A percentile compares a stretch with the other conserved stretches of the same genome.
Conservation (phyloP, 2,113 vertebrate species). For the Chionomys nivalis region DNA sequence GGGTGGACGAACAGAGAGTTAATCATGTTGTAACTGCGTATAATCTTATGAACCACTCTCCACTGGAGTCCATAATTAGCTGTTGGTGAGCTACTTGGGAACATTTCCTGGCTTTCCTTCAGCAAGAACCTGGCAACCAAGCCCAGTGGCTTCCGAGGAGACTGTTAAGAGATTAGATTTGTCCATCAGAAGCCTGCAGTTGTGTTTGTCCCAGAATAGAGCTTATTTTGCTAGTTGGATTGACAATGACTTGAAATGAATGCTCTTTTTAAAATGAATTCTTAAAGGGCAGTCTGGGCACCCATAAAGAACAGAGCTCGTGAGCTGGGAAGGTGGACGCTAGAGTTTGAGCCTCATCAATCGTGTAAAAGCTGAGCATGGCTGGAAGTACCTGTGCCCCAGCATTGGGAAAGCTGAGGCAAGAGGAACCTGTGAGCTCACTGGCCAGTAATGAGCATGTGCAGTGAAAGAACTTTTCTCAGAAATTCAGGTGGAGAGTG, state of each 20-base stretch:
- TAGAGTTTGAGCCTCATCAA: not conserved
- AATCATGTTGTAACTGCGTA: conserved; percentile 78
- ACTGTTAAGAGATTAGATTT: conserved; percentile 76
- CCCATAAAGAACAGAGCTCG: conserved; percentile 48
- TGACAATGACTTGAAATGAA: conserved; percentile 74
- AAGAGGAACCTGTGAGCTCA: not conserved
- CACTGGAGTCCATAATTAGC: conserved; percentile 82
- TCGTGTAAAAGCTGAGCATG: not conserved
- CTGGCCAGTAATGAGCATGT: too few relatives aligned
- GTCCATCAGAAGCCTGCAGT: conserved; percentile 62
- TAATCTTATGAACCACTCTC: conserved; percentile 79
- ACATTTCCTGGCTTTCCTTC: conserved; percentile 74
- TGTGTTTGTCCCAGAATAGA: conserved; percentile 75
- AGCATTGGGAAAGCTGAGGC: too few relatives aligned
- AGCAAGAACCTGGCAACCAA: conserved; percentile 69
- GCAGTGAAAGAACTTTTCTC: not conserved
- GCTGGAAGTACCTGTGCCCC: not conserved
- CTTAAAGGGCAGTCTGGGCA: conserved; percentile 60
- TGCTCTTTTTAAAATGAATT: conserved; percentile 76
- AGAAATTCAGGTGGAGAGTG: not conserved
- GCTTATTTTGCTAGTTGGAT: conserved; percentile 76
- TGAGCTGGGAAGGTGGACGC: not conserved
- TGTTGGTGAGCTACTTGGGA: conserved; percentile 55
- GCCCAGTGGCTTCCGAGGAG: conserved; percentile 68
- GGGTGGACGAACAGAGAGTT: conserved; percentile 79